These are phyloP conservation scores for Oreochromis mossambicus DNA, from an alignment of 2,797 vertebrate genomes.

Conservation along the genomic window DNA sequence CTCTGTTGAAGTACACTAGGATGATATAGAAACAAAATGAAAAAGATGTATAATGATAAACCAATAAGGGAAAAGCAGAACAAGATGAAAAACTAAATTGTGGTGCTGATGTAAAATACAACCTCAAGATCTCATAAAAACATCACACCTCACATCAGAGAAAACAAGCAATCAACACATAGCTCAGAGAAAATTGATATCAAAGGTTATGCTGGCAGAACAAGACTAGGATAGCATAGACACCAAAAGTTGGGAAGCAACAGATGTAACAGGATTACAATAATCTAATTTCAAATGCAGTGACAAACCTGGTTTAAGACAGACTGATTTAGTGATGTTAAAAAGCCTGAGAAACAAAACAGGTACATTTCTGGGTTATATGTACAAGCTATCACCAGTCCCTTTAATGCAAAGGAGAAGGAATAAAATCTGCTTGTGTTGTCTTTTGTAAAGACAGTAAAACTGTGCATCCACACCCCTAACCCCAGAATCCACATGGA, in stretches of 20 bases:
- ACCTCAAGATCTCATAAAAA: background rate
- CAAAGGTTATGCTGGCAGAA: conserved; percentile 1
- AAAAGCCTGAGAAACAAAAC: background rate
- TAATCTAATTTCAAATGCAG: background rate
- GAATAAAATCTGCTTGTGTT: background rate
- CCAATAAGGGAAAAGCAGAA: background rate
- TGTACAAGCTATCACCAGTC: background rate
- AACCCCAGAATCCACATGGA: background rate
- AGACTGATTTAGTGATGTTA: background rate
- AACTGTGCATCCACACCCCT: background rate
- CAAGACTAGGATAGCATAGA: background rate
- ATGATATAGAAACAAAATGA: background rate
- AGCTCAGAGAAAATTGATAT: background rate
- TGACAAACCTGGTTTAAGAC: background rate
- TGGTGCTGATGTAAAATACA: background rate
- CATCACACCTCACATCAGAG: background rate
- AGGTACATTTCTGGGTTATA: accelerated
- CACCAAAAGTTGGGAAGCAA: background rate
- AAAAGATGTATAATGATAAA: background rate
- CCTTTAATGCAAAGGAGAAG: background rate
- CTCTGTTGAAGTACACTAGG: background rate
- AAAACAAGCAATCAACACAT: conserved; percentile 21
- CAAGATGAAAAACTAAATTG: background rate
- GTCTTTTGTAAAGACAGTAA: background rate
- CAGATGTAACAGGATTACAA: background rate